Conservation (phyloP, 2,888 invertebrate genomes). For the Drosophila kuntzei region DNA sequence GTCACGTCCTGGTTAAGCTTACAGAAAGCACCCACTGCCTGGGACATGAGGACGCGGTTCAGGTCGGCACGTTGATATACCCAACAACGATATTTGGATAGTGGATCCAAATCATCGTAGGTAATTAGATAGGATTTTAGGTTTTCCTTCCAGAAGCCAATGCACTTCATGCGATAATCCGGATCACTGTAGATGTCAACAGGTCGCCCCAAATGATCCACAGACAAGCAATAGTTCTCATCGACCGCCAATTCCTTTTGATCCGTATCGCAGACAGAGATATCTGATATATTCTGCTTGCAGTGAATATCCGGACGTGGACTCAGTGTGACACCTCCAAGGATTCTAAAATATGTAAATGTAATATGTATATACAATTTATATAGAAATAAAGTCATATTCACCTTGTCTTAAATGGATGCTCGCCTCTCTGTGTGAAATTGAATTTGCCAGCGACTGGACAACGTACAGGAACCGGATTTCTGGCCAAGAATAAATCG, state of each 20-base stretch:
- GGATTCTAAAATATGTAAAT: constrained; percentile 88
- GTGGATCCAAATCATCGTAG: constrained; percentile 97
- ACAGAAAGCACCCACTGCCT: constrained; percentile 96
- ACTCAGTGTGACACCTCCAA: constrained; percentile 97
- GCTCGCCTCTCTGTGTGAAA: constrained; percentile 96
- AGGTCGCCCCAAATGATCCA: constrained; percentile 97
- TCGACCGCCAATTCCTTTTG: constrained; percentile 97
- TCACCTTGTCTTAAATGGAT: constrained; percentile 92
- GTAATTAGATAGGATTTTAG: constrained; percentile 98
- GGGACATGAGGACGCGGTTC: constrained; percentile 93
- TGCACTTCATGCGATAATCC: constrained; percentile 98
- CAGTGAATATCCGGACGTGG: constrained; percentile 97
- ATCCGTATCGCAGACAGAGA: constrained; percentile 97
- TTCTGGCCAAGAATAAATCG: constrained; percentile 92
- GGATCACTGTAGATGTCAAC: constrained; percentile 98
- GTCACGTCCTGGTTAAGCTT: constrained; percentile 95
- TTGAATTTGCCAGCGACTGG: constrained; percentile 98
- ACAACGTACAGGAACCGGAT: constrained; percentile 96
- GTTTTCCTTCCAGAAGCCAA: constrained; percentile 99
- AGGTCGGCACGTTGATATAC: constrained; percentile 98
- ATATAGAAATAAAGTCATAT: constrained; percentile 1
- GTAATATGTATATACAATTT: background rate
- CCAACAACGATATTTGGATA: constrained; percentile 98
- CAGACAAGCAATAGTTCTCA: constrained; percentile 98
- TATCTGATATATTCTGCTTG: constrained; percentile 96